Percentiles rank a stretch among this genome's conserved stretches.
Conservation (phyloP, 2,113 vertebrate genomes). For the Ranitomeya imitator region DNA sequence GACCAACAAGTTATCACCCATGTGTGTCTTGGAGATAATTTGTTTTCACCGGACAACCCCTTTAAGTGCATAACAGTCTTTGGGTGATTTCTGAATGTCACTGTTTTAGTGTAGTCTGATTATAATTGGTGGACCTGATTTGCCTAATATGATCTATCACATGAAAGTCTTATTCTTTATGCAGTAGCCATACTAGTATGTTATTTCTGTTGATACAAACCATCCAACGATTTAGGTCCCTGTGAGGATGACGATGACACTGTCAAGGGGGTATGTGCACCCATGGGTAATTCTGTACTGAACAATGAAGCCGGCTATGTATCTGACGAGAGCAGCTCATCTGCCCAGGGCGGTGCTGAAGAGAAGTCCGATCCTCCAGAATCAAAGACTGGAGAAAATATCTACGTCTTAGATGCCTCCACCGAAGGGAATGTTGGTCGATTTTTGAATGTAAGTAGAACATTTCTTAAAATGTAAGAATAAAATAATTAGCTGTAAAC, state of each 20-base stretch:
- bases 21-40: too few relatives aligned
- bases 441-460: slow-evolving; percentile 87
- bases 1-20: too few relatives aligned
- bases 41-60: too few relatives aligned
- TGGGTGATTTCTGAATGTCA: too few relatives aligned
- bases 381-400: slow-evolving; percentile 51
- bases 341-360: background rate
- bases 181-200: background rate
- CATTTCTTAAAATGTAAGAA: background rate
- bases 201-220: background rate
- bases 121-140: too few relatives aligned
- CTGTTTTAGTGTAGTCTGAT: too few relatives aligned
- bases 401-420: slow-evolving; percentile 83
- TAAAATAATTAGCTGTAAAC: background rate
- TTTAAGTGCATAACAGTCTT: too few relatives aligned
- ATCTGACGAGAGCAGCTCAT: slow-evolving; percentile 19
- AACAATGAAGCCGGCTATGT: background rate
- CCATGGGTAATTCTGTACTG: background rate
- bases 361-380: background rate
- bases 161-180: background rate
- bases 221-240: background rate
- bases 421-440: slow-evolving; percentile 93
- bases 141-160: too few relatives aligned
- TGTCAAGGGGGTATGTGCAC: background rate
- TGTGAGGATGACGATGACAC: background rate